phyloP scores from a whole-genome alignment of 1,140 invertebrate genomes.

The Matsumurasca onukii region DNA sequence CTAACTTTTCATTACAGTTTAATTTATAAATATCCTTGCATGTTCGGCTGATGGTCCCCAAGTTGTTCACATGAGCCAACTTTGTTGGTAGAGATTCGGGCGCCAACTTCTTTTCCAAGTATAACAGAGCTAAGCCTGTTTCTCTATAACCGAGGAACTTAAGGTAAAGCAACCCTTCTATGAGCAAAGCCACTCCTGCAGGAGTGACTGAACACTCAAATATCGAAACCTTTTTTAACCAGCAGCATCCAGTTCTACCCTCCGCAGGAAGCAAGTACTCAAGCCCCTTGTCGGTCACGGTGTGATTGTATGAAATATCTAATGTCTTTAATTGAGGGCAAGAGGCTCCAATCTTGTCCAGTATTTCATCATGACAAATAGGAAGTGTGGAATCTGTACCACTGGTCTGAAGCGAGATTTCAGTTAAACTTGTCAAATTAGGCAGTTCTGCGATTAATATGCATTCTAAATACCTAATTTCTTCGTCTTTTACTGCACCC shows the following conservation, averaged over 20 bases:
- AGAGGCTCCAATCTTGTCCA: constrained; percentile 15
- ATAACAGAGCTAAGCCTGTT: not conserved
- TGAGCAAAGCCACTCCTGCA: not conserved
- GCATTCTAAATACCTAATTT: constrained; percentile 13
- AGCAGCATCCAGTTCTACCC: not conserved
- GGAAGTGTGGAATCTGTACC: constrained; percentile 19
- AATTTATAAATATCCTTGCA: constrained; percentile 20
- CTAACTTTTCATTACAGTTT: constrained; percentile 9
- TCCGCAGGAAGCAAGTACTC: not conserved
- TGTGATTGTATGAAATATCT: constrained; percentile 20
- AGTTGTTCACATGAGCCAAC: constrained; percentile 18
- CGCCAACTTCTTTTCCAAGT: not conserved
- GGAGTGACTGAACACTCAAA: constrained; percentile 20
- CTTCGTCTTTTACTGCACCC: constrained; percentile 14
- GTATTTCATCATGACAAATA: constrained; percentile 18
- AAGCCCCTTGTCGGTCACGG: constrained; percentile 9
- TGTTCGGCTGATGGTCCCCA: constrained; percentile 13
- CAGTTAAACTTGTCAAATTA: constrained; percentile 2
- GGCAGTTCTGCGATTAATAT: constrained; percentile 3
- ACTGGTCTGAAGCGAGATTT: constrained; percentile 12
- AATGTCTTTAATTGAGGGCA: constrained; percentile 4
- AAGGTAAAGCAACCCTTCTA: constrained; percentile 9
- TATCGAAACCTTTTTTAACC: constrained; percentile 1
- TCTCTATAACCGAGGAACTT: constrained; percentile 25
- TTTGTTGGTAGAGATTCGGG: not conserved